phyloP scores from a whole-genome alignment of 2,888 invertebrate genomes.

The Tiliacea aurago region DNA sequence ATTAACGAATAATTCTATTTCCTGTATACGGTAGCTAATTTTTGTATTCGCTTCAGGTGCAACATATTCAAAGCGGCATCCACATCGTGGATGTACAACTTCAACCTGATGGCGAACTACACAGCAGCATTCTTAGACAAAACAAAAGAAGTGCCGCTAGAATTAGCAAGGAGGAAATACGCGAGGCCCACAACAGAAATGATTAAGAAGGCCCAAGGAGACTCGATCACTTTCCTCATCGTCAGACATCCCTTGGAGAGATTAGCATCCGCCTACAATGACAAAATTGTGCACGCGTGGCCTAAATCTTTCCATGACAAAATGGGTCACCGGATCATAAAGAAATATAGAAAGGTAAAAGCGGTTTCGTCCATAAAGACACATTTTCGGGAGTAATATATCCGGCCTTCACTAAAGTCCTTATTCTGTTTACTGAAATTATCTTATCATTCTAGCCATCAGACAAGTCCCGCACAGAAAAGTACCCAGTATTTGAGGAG shows the following conservation, averaged over 20 bases:
- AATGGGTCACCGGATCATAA: constrained; percentile 94
- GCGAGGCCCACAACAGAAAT: constrained; percentile 94
- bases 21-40: not conserved
- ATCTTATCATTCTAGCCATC: constrained; percentile 61
- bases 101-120: constrained; percentile 96
- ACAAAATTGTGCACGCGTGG: constrained; percentile 95
- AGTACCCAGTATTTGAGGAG: constrained; percentile 95
- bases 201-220: constrained; percentile 93
- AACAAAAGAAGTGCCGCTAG: constrained; percentile 94
- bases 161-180: constrained; percentile 94
- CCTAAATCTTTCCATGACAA: constrained; percentile 96
- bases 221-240: constrained; percentile 95
- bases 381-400: constrained; percentile 1
- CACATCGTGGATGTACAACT: constrained; percentile 98
- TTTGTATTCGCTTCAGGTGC: constrained; percentile 88
- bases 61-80: constrained; percentile 96
- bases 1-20: not conserved
- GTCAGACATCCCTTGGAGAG: constrained; percentile 95
- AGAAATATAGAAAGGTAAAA: constrained; percentile 92
- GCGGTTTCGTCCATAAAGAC: not conserved
- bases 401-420: not conserved
- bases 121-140: constrained; percentile 94
- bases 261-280: constrained; percentile 95
- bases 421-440: not conserved
- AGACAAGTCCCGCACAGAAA: constrained; percentile 76